Conservation (phyloP, 1,140 invertebrate genomes). For the Aplysia californica region DNA sequence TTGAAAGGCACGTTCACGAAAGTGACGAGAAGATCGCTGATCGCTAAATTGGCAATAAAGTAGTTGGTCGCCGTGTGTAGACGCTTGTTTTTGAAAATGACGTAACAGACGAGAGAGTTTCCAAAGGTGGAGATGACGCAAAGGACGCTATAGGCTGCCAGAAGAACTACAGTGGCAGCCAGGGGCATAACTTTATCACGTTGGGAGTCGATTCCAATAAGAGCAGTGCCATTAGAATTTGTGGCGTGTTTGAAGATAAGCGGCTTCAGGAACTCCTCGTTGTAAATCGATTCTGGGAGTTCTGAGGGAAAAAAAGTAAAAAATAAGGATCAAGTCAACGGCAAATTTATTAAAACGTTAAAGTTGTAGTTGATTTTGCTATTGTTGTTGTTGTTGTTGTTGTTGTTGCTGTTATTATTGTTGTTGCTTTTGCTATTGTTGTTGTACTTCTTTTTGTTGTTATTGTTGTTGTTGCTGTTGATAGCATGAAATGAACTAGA, state of each 20-base stretch:
- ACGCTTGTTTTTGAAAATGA: constrained; percentile 87
- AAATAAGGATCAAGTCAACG: background rate
- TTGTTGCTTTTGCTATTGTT: too few species aligned
- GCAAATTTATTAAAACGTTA: background rate
- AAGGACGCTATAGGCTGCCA: constrained; percentile 63
- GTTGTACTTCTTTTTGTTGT: too few species aligned
- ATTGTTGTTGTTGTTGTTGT: too few species aligned
- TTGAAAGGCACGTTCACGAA: constrained; percentile 84
- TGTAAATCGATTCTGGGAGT: background rate
- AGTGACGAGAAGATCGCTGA: constrained; percentile 94
- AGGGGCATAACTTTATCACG: constrained; percentile 13
- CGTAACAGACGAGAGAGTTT: constrained; percentile 87
- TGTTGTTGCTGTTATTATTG: too few species aligned
- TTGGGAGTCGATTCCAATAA: constrained; percentile 21
- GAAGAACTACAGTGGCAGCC: constrained; percentile 38
- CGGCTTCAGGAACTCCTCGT: background rate
- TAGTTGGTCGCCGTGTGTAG: constrained; percentile 99
- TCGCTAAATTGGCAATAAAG: constrained; percentile 95
- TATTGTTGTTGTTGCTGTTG: too few species aligned
- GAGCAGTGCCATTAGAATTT: too few species aligned
- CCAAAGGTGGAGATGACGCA: constrained; percentile 72
- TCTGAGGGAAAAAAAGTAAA: background rate
- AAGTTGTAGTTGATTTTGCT: too few species aligned
- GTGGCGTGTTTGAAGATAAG: background rate
- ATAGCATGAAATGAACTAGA: too few species aligned